A percentile compares a stretch with the other conserved stretches of the same genome.
Evolutionary conservation across 2,888 invertebrate species (phyloP).

Genomic region (Callimorpha dominula): DNA sequence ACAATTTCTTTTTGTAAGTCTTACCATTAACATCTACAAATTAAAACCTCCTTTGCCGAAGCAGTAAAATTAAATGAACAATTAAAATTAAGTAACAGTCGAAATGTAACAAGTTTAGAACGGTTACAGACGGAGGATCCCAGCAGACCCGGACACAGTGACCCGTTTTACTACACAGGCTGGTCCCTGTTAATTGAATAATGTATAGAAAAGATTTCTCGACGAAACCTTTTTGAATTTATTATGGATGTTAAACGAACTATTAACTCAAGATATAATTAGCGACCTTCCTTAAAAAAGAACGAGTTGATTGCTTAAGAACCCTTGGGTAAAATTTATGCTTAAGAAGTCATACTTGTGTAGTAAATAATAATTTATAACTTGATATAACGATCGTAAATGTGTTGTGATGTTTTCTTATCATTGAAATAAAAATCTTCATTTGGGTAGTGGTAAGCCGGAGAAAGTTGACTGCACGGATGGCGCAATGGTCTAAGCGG

Average conservation of each 20-base stretch:
- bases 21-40: neutral
- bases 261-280: constrained; percentile 49
- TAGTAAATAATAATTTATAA: neutral
- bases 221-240: constrained; percentile 38
- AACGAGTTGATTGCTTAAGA: constrained; percentile 15
- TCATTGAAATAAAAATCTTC: neutral
- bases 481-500: too few species aligned
- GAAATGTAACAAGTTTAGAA: constrained; percentile 25
- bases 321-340: constrained; percentile 14
- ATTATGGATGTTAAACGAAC: constrained; percentile 46
- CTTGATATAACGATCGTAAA: neutral
- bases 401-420: neutral
- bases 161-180: constrained; percentile 19
- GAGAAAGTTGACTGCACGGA: too few species aligned
- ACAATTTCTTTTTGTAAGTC: too few species aligned
- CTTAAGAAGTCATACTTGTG: neutral
- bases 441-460: neutral
- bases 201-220: constrained; percentile 42
- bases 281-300: constrained; percentile 22
- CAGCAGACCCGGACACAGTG: constrained; percentile 15
- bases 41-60: neutral
- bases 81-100: constrained; percentile 27
- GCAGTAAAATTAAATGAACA: neutral
- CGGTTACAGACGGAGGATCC: constrained; percentile 10
- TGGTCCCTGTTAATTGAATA: constrained; percentile 34